Evolutionary conservation across 2,113 vertebrate genomes (phyloP).

Genomic region (Chloropsis cyanopogon): DNA sequence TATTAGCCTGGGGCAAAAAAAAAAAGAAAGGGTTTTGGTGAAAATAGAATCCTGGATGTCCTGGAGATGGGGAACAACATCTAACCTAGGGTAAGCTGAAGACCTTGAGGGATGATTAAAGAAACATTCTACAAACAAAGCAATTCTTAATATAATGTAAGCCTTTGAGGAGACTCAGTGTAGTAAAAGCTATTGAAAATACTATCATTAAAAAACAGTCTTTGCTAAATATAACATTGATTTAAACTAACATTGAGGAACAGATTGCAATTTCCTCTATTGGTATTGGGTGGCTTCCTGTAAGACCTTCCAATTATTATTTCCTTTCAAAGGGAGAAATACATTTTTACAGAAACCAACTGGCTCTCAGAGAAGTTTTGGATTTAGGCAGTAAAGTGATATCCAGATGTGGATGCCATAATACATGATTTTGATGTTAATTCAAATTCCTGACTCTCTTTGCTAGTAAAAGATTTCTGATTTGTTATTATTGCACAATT

Average conservation of each 20-base stretch:
- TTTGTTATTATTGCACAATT: background rate
- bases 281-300: constrained; percentile 55
- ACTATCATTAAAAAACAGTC: constrained; percentile 19
- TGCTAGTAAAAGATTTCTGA: background rate
- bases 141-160: constrained; percentile 54
- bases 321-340: constrained; percentile 55
- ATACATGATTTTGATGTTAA: constrained; percentile 28
- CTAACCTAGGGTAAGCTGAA: constrained; percentile 9
- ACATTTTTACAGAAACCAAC: constrained; percentile 50
- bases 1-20: constrained; percentile 40
- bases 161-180: constrained; percentile 42
- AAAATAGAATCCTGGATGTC: constrained; percentile 45
- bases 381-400: constrained; percentile 27
- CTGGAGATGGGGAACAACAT: background rate
- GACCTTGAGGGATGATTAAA: constrained; percentile 27
- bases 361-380: background rate
- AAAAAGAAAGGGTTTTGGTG: background rate
- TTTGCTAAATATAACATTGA: constrained; percentile 59
- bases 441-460: constrained; percentile 41
- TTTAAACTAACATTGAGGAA: constrained; percentile 58
- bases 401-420: constrained; percentile 57
- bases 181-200: constrained; percentile 47
- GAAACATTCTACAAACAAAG: constrained; percentile 57
- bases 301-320: constrained; percentile 61
- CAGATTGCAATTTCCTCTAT: constrained; percentile 55